Evolutionary conservation across 2,797 vertebrate species (phyloP), one percentile per base, ranked within the genome.

Genomic region (Myotis vivesi): DNA sequence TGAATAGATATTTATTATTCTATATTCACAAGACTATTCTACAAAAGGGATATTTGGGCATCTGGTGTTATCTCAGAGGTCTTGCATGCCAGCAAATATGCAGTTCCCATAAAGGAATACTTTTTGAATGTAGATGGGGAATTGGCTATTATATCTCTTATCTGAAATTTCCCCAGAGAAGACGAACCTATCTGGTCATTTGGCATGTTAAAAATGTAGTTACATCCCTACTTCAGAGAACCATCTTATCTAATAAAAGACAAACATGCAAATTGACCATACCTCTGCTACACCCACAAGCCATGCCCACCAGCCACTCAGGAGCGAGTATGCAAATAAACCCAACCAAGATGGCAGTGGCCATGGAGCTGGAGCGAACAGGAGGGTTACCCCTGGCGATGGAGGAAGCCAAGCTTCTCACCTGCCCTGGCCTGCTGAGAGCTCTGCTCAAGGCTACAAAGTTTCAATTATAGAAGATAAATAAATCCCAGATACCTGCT

Each of bases 91-190:
- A 46, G 49, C 11, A 86, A 85, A 80, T n/a, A 77, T 8, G 3
- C 12, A 81, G n/a, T 72, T 85, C 71, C 49, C 51, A 81, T 80
- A 62, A 93, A 30, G 30, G 68, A 69, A n/a, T 36, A 57, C 6
- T 64, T 87, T 80, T 64, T 77, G 9, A 59, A 81, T 57, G 11
- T 72, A 81, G 68, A 55, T 38, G 33, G 17, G 10, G 30, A 94
- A 17, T 81, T 85, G 55, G 10, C 20, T 64, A 71, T 73, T 87
- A 59, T 66, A 89, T 59, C 33, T 4, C 12, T 77, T 12, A n/a
- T 44, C 20, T 92, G 44, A 85, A 23, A 82, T 83, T 82, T 89
- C 80, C 23, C 36, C 38, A 33, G 94, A 82, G 38, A 87, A 91
- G 22, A 86, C 6, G 57, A 87, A 62, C 62, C 71, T 68, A 6